Evolutionary conservation across 2,888 invertebrate genomes (phyloP).

Genomic region (Yponomeuta cagnagella): DNA sequence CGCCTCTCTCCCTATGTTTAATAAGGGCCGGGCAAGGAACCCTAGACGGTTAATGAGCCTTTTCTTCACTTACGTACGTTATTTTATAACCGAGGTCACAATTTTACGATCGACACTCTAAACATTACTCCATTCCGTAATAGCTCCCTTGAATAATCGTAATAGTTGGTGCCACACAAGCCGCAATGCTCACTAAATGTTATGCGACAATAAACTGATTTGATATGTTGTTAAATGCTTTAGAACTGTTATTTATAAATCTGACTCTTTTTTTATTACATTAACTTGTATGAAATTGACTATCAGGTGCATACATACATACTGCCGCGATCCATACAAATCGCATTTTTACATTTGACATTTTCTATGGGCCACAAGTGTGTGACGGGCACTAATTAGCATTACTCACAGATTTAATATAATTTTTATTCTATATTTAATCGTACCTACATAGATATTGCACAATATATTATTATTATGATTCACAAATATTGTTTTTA

Average conservation of each 20-base stretch:
- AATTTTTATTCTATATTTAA: too few relatives aligned
- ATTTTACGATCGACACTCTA: slow-evolving; percentile 15
- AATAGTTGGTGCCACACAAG: not conserved
- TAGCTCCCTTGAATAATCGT: slow-evolving; percentile 1
- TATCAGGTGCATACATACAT: too few relatives aligned
- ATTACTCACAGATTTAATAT: too few relatives aligned
- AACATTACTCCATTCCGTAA: slow-evolving; percentile 2
- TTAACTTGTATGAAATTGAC: too few relatives aligned
- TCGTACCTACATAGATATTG: too few relatives aligned
- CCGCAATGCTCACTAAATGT: not conserved
- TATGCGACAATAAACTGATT: not conserved
- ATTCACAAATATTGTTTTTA: too few relatives aligned
- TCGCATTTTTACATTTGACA: too few relatives aligned
- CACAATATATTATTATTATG: too few relatives aligned
- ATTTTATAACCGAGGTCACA: slow-evolving; percentile 19
- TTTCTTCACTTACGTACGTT: slow-evolving; percentile 27
- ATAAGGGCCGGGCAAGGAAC: slow-evolving; percentile 45
- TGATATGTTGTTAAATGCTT: not conserved
- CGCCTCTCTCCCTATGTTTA: slow-evolving; percentile 31
- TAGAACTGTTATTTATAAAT: not conserved
- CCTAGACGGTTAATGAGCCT: slow-evolving; percentile 56
- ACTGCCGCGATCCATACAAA: too few relatives aligned
- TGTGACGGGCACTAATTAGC: too few relatives aligned
- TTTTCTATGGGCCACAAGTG: too few relatives aligned
- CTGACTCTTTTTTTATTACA: not conserved